phyloP scores from a whole-genome alignment of 2,888 invertebrate species.

The Syritta pipiens region DNA sequence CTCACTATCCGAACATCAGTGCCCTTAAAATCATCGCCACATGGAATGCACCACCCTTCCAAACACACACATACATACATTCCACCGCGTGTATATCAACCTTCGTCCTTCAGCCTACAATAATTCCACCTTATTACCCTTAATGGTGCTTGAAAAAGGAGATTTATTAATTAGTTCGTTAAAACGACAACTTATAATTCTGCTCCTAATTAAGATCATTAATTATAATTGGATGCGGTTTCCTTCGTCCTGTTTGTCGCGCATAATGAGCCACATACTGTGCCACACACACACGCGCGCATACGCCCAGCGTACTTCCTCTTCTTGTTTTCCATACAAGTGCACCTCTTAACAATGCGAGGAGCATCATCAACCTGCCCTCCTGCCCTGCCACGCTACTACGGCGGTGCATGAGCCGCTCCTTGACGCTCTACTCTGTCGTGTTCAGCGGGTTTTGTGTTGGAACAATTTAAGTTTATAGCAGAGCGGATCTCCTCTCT shows the following conservation, averaged over 20 bases:
- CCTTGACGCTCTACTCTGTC: conserved; percentile 29
- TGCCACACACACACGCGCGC: conserved; percentile 10
- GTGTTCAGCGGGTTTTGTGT: conserved; percentile 41
- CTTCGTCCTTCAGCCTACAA: conserved; percentile 46
- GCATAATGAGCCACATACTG: conserved; percentile 64
- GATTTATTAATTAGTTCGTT: conserved; percentile 73
- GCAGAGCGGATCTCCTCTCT: conserved; percentile 22
- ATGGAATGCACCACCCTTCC: too few relatives aligned
- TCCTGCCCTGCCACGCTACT: conserved; percentile 30
- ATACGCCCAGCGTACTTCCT: conserved; percentile 6
- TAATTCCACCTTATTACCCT: conserved; percentile 68
- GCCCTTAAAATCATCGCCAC: too few relatives aligned
- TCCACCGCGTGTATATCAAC: background rate
- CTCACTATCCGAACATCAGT: too few relatives aligned
- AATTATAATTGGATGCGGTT: conserved; percentile 72
- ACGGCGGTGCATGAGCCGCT: conserved; percentile 35
- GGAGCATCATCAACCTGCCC: conserved; percentile 45
- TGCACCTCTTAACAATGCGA: conserved; percentile 55
- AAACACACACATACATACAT: background rate
- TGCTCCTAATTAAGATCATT: conserved; percentile 72
- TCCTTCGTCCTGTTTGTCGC: conserved; percentile 69
- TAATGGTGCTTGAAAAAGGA: conserved; percentile 69
- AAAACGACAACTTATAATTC: conserved; percentile 72
- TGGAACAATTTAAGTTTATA: conserved; percentile 66
- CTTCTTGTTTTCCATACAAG: conserved; percentile 59